Evolutionary conservation across 1,140 invertebrate genomes (phyloP).

Genomic region (Scaptomyza pallida): DNA sequence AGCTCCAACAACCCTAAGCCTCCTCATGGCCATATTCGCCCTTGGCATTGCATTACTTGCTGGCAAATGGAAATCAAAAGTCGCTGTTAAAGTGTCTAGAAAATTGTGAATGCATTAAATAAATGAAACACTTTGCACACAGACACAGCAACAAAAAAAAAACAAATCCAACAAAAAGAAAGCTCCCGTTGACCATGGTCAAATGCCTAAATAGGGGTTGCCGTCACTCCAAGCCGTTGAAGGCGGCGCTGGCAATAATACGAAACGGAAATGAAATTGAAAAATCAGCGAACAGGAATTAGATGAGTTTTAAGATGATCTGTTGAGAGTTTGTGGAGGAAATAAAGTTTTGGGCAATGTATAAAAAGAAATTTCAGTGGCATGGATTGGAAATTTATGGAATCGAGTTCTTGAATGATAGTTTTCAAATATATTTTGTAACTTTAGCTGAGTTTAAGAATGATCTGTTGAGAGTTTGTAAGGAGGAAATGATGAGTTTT

Average conservation of each 20-base stretch:
- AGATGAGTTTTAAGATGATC: too few species aligned
- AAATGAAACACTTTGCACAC: slow-evolving; percentile 72
- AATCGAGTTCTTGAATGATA: too few species aligned
- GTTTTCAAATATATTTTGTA: too few species aligned
- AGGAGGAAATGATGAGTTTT: too few species aligned
- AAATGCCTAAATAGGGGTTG: slow-evolving; percentile 36
- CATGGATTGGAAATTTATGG: too few species aligned
- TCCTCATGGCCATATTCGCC: too few species aligned
- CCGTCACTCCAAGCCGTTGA: slow-evolving; percentile 5
- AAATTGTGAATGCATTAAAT: slow-evolving; percentile 82
- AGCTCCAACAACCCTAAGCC: slow-evolving; percentile 55
- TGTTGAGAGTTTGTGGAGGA: too few species aligned
- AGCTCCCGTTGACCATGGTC: slow-evolving; percentile 66
- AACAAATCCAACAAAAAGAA: slow-evolving; percentile 16
- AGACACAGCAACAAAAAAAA: too few species aligned
- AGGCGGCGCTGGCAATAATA: slow-evolving; percentile 5
- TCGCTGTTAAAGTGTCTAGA: slow-evolving; percentile 79
- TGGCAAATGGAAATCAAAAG: slow-evolving; percentile 70
- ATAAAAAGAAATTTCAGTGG: too few species aligned
- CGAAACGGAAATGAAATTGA: slow-evolving; percentile 2
- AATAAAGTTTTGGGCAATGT: too few species aligned
- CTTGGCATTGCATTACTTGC: slow-evolving; percentile 21
- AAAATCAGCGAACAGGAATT: not conserved
- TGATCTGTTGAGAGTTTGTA: too few species aligned
- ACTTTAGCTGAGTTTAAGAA: too few species aligned